Percentiles rank a stretch among this genome's conserved stretches.
Conservation (phyloP, 2,113 vertebrate genomes). For the Silurus asotus region DNA sequence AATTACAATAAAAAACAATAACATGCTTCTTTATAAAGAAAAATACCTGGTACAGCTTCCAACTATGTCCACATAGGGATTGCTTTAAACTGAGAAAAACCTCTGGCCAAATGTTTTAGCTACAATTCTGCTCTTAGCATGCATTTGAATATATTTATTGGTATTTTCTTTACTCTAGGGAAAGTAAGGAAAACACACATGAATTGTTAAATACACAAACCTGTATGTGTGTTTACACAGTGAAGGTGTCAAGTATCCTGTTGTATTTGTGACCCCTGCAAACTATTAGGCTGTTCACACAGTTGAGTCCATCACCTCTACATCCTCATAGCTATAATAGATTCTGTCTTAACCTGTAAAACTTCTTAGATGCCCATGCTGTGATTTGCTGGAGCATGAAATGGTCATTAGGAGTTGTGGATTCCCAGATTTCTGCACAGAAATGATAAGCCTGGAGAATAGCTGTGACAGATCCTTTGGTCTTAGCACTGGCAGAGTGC, state of each 20-base stretch:
- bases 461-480: constrained; percentile 46
- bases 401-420: neutral
- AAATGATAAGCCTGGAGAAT: constrained; percentile 44
- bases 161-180: neutral
- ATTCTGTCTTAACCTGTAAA: neutral
- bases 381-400: neutral
- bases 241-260: neutral
- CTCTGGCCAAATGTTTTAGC: neutral
- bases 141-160: neutral
- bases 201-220: no score
- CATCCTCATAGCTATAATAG: constrained; percentile 1
- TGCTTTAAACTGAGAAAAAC: neutral
- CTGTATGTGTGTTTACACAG: neutral
- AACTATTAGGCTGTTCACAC: neutral
- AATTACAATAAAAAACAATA: neutral
- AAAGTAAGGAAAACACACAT: neutral
- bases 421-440: neutral
- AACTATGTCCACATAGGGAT: neutral
- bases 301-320: neutral
- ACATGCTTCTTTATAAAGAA: neutral
- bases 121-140: neutral
- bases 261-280: neutral
- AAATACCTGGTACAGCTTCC: neutral
- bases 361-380: constrained; percentile 16
- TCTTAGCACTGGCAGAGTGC: constrained; percentile 12